These are phyloP conservation scores for Xenopus laevis DNA, from an alignment of 2,113 vertebrate species.

Conservation along the genomic window DNA sequence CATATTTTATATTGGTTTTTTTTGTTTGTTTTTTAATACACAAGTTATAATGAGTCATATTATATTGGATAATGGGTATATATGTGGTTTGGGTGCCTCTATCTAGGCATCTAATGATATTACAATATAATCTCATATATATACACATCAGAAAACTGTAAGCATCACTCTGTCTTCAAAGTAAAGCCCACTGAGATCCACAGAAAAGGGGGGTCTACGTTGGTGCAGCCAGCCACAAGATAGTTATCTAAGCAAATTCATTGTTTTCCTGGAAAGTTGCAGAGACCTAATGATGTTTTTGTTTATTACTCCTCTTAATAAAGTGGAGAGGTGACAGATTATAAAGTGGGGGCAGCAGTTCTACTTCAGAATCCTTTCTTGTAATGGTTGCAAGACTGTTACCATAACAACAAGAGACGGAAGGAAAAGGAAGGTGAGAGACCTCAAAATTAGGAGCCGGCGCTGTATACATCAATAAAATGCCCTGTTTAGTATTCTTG, in stretches of 20 bases:
- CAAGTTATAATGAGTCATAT: too few species aligned
- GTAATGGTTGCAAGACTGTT: conserved; percentile 1
- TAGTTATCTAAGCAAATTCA: background rate
- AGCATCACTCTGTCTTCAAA: too few species aligned
- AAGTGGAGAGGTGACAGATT: conserved; percentile 16
- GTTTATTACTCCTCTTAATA: conserved; percentile 11
- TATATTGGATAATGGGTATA: too few species aligned
- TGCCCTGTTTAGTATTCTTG: conserved; percentile 9
- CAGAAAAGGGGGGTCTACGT: too few species aligned
- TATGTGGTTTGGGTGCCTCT: too few species aligned
- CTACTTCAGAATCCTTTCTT: conserved; percentile 2
- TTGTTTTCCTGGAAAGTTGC: background rate
- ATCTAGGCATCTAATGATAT: too few species aligned
- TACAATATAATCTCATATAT: too few species aligned
- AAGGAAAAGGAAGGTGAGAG: background rate
- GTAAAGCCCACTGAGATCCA: too few species aligned
- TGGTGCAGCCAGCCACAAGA: too few species aligned
- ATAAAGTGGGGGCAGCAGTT: conserved; percentile 7
- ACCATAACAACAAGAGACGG: conserved; percentile 13
- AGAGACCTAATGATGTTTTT: conserved; percentile 8
- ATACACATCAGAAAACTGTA: too few species aligned
- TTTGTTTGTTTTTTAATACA: too few species aligned
- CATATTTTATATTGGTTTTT: too few species aligned
- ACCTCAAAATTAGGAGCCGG: conserved; percentile 1
- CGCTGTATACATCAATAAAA: conserved; percentile 13